These are phyloP conservation scores for Bujurquina vittata DNA, from an alignment of 2,113 vertebrate genomes.

Conservation along the genomic window DNA sequence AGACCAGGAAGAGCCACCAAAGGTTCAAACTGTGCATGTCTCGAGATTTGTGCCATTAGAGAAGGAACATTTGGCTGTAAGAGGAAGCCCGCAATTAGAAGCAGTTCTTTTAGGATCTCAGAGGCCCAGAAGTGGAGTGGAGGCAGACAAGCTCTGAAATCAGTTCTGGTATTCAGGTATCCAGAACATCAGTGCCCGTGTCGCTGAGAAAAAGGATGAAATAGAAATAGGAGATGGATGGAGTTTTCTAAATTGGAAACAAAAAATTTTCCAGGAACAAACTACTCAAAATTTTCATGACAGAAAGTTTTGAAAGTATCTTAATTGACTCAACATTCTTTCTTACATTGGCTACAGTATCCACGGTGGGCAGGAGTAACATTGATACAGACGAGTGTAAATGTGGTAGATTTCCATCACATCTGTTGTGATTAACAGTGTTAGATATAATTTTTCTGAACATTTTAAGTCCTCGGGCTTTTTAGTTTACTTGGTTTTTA, in stretches of 20 bases:
- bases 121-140: not conserved
- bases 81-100: not conserved
- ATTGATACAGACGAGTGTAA: not conserved
- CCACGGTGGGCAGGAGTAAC: not conserved
- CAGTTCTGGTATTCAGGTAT: not conserved
- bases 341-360: not conserved
- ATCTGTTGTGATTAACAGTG: not conserved
- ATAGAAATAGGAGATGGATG: not conserved
- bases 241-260: no score
- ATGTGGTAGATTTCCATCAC: not conserved
- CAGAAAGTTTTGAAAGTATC: not conserved
- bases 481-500: no score
- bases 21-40: not conserved
- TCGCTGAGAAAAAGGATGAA: not conserved
- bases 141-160: not conserved
- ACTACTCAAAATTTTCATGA: not conserved
- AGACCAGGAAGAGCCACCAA: not conserved
- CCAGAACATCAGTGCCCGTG: not conserved
- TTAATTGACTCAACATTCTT: not conserved
- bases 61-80: not conserved
- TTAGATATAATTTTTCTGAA: no score
- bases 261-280: no score
- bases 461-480: no score
- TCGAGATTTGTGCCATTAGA: not conserved
- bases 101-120: not conserved